These are phyloP conservation scores for Panagrolaimus sp. DNA, from an alignment of 1,140 invertebrate species.

Conservation along the genomic window DNA sequence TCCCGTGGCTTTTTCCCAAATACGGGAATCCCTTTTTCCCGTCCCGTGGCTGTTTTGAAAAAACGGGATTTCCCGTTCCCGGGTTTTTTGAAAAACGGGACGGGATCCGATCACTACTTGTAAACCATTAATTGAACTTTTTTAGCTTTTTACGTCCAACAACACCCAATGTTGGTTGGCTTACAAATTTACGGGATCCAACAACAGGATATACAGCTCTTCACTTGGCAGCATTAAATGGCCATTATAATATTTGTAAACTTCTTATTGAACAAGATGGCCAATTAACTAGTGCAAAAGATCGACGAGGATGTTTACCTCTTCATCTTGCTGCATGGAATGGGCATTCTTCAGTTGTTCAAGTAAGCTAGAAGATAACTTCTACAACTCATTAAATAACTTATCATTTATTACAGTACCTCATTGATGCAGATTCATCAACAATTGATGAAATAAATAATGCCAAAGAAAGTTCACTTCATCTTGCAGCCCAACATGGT, in stretches of 20 bases:
- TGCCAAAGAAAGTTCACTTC: conserved; percentile 84
- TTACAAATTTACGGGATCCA: conserved; percentile 35
- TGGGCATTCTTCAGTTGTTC: conserved; percentile 85
- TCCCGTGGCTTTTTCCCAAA: too few relatives aligned
- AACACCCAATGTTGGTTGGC: conserved; percentile 35
- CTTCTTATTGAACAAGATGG: conserved; percentile 73
- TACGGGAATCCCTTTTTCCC: too few relatives aligned
- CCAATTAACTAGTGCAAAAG: conserved; percentile 73
- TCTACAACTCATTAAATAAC: too few relatives aligned
- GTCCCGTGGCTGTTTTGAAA: too few relatives aligned
- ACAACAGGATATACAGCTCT: conserved; percentile 83
- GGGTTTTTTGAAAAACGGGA: too few relatives aligned
- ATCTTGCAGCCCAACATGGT: conserved; percentile 88
- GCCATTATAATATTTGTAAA: conserved; percentile 71
- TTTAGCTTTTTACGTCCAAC: conserved; percentile 38
- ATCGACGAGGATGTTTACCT: conserved; percentile 83
- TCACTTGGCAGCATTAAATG: conserved; percentile 86
- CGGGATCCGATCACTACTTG: too few relatives aligned
- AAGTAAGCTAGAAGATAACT: conserved; percentile 78
- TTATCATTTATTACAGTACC: conserved; percentile 64
- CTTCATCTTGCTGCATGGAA: conserved; percentile 89
- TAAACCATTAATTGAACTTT: too few relatives aligned
- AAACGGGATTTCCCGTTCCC: too few relatives aligned
- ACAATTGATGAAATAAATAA: conserved; percentile 68
- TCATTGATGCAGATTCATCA: conserved; percentile 36